Percentiles rank a stretch among this genome's conserved stretches.
phyloP scores from a whole-genome alignment of 2,888 invertebrate genomes.

The Prosopocoilus inquinatus region DNA sequence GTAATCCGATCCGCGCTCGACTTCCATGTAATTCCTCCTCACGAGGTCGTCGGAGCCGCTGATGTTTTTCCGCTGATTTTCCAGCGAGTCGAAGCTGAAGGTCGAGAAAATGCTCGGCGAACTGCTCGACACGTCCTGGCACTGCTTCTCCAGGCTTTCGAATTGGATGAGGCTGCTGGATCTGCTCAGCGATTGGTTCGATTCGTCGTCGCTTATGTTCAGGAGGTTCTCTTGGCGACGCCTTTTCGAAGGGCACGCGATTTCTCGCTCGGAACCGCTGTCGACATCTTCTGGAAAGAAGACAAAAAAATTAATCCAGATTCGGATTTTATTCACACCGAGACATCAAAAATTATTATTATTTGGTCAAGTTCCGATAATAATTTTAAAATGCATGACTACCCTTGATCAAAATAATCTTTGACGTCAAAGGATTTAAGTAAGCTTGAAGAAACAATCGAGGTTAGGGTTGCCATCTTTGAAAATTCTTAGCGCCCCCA shows the following conservation, averaged over 20 bases:
- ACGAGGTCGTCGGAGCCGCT: constrained; percentile 58
- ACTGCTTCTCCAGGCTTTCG: constrained; percentile 75
- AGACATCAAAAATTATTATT: no score
- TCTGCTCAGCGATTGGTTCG: constrained; percentile 66
- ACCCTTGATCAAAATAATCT: no score
- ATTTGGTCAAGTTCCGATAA: no score
- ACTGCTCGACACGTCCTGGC: constrained; percentile 54
- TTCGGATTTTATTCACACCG: no score
- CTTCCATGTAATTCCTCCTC: constrained; percentile 41
- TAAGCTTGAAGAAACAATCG: no score
- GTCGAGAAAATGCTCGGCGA: constrained; percentile 54
- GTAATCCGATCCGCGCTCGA: constrained; percentile 42
- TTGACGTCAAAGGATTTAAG: no score
- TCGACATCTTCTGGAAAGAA: constrained; percentile 55
- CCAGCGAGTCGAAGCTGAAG: constrained; percentile 56
- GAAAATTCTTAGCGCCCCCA: no score
- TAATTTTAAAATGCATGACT: no score
- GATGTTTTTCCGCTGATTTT: constrained; percentile 48
- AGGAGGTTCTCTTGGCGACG: constrained; percentile 59
- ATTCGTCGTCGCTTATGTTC: constrained; percentile 45
- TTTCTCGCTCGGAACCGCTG: constrained; percentile 67
- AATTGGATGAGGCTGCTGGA: constrained; percentile 82
- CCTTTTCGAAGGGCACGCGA: constrained; percentile 73
- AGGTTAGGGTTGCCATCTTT: no score
- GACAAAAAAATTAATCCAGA: constrained; percentile 5